Conservation (phyloP, 2,113 vertebrate genomes). For the Pogonocichla stellata region DNA sequence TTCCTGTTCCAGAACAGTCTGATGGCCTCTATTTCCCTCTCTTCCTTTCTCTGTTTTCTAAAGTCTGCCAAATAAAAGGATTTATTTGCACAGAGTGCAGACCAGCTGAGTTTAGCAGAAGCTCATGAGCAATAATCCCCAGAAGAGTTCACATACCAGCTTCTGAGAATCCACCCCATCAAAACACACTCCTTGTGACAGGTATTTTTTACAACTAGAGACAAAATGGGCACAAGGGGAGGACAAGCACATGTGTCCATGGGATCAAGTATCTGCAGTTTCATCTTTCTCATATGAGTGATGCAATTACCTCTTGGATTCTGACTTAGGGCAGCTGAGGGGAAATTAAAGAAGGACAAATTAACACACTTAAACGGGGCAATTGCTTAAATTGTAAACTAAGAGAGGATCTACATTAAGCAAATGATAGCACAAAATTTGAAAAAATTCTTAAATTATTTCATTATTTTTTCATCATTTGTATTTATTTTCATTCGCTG, state of each 20-base stretch:
- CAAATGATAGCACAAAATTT: background rate
- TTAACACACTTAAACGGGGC: background rate
- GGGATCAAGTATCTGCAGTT: background rate
- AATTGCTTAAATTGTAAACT: background rate
- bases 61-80: conserved; percentile 15
- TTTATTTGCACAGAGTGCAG: conserved; percentile 7
- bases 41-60: background rate
- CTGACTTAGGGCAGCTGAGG: background rate
- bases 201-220: background rate
- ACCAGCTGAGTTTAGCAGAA: background rate
- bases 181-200: background rate
- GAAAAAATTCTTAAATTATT: background rate
- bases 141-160: background rate
- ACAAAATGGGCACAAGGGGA: background rate
- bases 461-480: background rate
- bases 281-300: background rate
- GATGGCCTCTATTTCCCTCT: background rate
- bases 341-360: background rate
- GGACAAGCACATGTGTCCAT: background rate
- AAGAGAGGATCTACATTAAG: background rate
- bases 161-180: background rate
- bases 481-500: background rate
- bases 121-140: background rate
- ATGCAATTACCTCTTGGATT: background rate
- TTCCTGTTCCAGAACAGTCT: conserved; percentile 22